Evolutionary conservation across 2,888 invertebrate genomes (phyloP).

Genomic region (Leistus spinibarbis): DNA sequence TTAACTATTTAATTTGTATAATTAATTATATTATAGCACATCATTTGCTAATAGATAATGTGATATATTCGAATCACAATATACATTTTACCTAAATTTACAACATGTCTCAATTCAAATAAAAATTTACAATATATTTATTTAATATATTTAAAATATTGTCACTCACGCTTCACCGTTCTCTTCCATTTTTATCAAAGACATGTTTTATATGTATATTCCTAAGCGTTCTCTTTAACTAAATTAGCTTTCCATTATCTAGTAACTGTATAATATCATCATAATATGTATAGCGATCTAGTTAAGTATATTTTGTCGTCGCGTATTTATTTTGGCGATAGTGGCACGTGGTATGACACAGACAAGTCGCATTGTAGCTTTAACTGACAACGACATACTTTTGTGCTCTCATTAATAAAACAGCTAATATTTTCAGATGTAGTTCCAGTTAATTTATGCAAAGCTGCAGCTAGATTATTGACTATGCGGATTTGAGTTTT

Average conservation of each 20-base stretch:
- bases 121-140: conserved; percentile 6
- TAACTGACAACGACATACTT: background rate
- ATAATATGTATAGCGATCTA: background rate
- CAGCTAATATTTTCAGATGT: background rate
- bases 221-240: conserved; percentile 35
- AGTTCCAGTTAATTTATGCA: background rate
- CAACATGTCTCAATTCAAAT: background rate
- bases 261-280: conserved; percentile 10
- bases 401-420: background rate
- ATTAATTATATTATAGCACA: conserved; percentile 22
- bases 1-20: conserved; percentile 16
- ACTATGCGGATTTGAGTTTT: no score
- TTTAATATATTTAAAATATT: conserved; percentile 36
- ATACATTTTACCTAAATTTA: background rate
- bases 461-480: background rate
- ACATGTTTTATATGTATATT: conserved; percentile 25
- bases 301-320: background rate
- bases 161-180: conserved; percentile 32
- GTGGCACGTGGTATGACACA: background rate
- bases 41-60: conserved; percentile 12
- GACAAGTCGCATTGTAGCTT: background rate
- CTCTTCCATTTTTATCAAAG: conserved; percentile 18
- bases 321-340: background rate
- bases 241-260: conserved; percentile 29
- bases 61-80: conserved; percentile 32